phyloP scores from a whole-genome alignment of 2,113 vertebrate species.

The Petrocephalus zakoni region DNA sequence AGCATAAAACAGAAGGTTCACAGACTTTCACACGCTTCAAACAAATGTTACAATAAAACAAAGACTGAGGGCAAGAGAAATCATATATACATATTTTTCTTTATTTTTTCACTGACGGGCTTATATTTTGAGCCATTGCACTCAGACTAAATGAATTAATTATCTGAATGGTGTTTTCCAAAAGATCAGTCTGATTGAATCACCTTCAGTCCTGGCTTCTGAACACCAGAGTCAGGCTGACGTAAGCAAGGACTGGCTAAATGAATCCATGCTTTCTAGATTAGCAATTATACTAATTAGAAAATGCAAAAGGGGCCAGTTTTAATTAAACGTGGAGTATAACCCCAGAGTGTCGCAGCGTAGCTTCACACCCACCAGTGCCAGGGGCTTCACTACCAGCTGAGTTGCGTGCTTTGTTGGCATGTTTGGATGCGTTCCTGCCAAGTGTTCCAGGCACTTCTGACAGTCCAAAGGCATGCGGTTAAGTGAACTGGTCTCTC shows the following conservation, averaged over 20 bases:
- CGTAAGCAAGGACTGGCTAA: constrained; percentile 35
- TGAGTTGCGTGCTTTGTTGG: not conserved
- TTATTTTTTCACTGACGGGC: not conserved
- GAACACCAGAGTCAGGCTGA: constrained; percentile 1
- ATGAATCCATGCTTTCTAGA: constrained; percentile 24
- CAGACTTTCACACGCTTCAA: not conserved
- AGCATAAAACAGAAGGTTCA: not conserved
- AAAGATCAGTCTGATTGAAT: not conserved
- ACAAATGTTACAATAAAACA: not conserved
- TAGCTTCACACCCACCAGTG: not conserved
- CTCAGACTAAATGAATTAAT: not conserved
- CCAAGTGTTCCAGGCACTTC: not conserved
- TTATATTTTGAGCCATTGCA: constrained; percentile 1
- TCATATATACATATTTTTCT: no score
- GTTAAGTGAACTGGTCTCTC: not conserved
- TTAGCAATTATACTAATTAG: constrained; percentile 31
- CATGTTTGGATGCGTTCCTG: not conserved
- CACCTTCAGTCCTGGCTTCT: not conserved
- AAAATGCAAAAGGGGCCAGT: constrained; percentile 21
- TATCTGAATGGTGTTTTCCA: not conserved
- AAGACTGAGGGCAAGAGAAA: not conserved
- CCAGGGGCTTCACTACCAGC: not conserved
- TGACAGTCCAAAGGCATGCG: not conserved
- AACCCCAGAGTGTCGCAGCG: not conserved
- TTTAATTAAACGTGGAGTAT: constrained; percentile 12